These are phyloP conservation scores for Daubentonia madagascariensis DNA, from an alignment of 2,113 vertebrate species.

Conservation along the genomic window DNA sequence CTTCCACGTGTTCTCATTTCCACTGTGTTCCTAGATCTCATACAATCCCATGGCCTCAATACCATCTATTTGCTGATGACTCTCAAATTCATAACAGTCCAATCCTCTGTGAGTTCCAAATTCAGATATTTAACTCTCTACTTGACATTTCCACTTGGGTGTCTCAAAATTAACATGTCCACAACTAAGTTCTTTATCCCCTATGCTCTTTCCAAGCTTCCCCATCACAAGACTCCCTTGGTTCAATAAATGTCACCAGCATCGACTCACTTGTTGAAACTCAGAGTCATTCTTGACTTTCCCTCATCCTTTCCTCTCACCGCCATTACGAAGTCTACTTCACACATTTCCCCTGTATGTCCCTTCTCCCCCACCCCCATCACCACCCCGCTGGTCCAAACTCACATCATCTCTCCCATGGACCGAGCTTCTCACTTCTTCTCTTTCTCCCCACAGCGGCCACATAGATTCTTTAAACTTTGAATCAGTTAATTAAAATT, in stretches of 20 bases:
- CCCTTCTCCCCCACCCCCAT: not conserved
- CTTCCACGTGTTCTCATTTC: not conserved
- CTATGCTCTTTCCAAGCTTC: not conserved
- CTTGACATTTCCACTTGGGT: not conserved
- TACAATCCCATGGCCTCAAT: not conserved
- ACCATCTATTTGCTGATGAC: not conserved
- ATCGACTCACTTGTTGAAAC: not conserved
- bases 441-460: not conserved
- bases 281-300: not conserved
- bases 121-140: not conserved
- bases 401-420: not conserved
- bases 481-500: not conserved
- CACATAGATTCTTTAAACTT: not conserved
- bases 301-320: not conserved
- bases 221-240: not conserved
- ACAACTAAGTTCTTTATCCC: not conserved
- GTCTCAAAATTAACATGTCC: not conserved
- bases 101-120: not conserved
- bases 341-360: not conserved
- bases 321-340: not conserved
- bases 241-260: not conserved
- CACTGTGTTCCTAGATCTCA: not conserved
- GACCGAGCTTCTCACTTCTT: not conserved
- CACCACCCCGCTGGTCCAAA: not conserved
- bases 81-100: not conserved